phyloP scores from a whole-genome alignment of 2,797 vertebrate genomes.

The Microcaecilia unicolor region DNA sequence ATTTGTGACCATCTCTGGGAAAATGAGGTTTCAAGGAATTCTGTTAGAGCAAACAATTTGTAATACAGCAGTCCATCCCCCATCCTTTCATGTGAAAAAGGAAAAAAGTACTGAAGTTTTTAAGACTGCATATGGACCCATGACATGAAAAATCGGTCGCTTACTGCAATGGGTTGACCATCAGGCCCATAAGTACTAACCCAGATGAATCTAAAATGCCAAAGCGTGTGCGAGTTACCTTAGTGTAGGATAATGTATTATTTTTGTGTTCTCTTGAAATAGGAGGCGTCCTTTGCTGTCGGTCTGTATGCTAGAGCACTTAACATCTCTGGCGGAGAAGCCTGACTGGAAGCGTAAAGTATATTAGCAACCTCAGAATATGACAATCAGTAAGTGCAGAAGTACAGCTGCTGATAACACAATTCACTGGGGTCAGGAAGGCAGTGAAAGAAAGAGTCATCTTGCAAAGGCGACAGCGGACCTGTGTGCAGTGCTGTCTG shows the following conservation, averaged over 20 bases:
- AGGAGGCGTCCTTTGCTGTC: slow-evolving; percentile 5
- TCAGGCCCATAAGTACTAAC: too few relatives aligned
- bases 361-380: neutral
- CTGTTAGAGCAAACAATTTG: too few relatives aligned
- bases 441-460: neutral
- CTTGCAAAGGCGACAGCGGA: neutral
- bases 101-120: too few relatives aligned
- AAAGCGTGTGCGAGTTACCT: slow-evolving; percentile 9
- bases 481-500: slow-evolving; percentile 12
- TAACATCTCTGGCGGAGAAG: neutral
- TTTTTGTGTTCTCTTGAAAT: slow-evolving; percentile 1
- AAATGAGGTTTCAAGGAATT: too few relatives aligned
- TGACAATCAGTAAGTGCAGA: slow-evolving; percentile 15
- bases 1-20: too few relatives aligned
- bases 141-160: too few relatives aligned
- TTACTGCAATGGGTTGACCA: too few relatives aligned
- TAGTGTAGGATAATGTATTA: too few relatives aligned
- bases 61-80: too few relatives aligned
- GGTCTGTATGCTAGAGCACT: neutral
- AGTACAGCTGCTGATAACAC: slow-evolving; percentile 21
- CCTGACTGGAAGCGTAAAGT: neutral
- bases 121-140: too few relatives aligned
- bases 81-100: too few relatives aligned
- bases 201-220: slow-evolving; percentile 22
- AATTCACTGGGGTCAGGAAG: slow-evolving; percentile 10